Evolutionary conservation across 1,140 invertebrate genomes (phyloP).

Genomic region (Caenorhabditis remanei): DNA sequence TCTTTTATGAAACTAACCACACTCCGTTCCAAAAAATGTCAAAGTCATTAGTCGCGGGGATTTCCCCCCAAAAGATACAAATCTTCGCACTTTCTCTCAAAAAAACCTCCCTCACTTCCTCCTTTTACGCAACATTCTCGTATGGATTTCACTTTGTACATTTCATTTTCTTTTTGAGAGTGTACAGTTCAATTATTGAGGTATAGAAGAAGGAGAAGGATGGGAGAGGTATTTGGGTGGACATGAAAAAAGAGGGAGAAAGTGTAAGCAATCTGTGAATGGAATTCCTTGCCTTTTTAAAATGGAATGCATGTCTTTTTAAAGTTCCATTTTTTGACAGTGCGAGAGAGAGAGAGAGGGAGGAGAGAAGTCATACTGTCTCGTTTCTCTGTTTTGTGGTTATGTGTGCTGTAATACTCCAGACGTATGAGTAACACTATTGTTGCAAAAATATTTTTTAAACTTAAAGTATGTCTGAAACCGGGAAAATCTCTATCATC

Average conservation of each 20-base stretch:
- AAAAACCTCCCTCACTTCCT: not conserved
- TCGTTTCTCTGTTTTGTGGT: too few relatives aligned
- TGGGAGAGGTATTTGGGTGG: not conserved
- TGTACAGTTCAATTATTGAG: constrained; percentile 36
- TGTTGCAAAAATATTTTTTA: too few relatives aligned
- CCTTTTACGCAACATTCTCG: constrained; percentile 30
- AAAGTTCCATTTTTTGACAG: not conserved
- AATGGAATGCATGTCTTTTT: constrained; percentile 8
- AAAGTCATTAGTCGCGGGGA: not conserved
- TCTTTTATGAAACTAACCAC: not conserved
- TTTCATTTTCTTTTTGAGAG: not conserved
- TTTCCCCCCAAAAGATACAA: constrained; percentile 33
- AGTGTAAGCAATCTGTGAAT: too few relatives aligned
- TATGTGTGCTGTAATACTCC: too few relatives aligned
- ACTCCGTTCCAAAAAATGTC: not conserved
- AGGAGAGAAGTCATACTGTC: too few relatives aligned
- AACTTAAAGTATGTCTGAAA: too few relatives aligned
- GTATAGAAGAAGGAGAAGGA: not conserved
- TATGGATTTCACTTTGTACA: constrained; percentile 49
- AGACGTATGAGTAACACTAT: too few relatives aligned
- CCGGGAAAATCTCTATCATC: too few relatives aligned
- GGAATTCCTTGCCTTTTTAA: not conserved
- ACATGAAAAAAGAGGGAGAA: not conserved
- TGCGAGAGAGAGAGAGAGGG: too few relatives aligned
- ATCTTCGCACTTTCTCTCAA: constrained; percentile 49